Percentiles rank a stretch among this genome's conserved stretches.
phyloP scores from a whole-genome alignment of 2,797 vertebrate species.

The Mareca penelope region DNA sequence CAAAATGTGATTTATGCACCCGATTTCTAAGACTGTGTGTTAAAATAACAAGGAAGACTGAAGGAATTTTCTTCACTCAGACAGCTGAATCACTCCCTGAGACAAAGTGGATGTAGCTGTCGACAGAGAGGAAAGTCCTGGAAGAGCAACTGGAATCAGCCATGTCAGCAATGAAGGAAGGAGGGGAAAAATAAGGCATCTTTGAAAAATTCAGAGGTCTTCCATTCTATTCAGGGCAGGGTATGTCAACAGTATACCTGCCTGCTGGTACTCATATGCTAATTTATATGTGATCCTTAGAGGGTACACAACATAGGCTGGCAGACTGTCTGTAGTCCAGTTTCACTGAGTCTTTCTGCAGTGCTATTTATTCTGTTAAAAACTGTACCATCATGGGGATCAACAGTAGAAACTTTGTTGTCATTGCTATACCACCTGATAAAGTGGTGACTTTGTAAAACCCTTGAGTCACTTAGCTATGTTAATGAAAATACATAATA shows the following conservation, averaged over 20 bases:
- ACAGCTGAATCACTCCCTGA: background rate
- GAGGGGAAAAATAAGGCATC: background rate
- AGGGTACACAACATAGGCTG: background rate
- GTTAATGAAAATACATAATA: background rate
- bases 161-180: fast-evolving
- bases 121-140: background rate
- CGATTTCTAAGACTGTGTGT: slow-evolving; percentile 11
- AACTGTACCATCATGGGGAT: background rate
- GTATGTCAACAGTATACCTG: background rate
- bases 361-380: background rate
- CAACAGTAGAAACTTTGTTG: background rate
- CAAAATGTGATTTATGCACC: slow-evolving; percentile 36
- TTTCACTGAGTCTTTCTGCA: background rate
- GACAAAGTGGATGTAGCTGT: background rate
- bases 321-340: background rate
- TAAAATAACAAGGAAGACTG: background rate
- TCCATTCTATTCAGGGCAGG: background rate
- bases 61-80: background rate
- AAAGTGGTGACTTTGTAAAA: background rate
- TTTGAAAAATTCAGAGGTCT: background rate
- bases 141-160: background rate
- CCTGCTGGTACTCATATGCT: background rate
- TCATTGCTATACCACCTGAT: background rate
- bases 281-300: background rate
- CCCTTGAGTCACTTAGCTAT: background rate